A percentile compares a stretch with the other conserved stretches of the same genome.
These are phyloP conservation scores for Calephelis virginiensis DNA, from an alignment of 1,140 invertebrate species.

Conservation along the genomic window DNA sequence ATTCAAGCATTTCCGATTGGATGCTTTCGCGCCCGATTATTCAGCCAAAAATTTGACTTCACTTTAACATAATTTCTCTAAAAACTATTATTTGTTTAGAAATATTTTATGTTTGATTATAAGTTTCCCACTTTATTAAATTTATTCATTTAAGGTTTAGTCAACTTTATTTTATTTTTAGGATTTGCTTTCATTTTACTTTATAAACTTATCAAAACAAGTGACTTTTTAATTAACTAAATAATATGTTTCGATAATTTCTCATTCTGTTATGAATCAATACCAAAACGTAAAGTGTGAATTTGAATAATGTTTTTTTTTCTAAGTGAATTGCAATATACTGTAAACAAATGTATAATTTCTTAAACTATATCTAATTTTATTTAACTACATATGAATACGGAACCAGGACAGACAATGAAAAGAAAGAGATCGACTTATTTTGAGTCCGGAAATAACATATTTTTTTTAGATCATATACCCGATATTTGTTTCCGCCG, in stretches of 20 bases:
- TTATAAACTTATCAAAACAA: no score
- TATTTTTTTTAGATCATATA: slow-evolving; percentile 34
- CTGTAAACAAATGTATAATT: not conserved
- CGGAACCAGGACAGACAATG: slow-evolving; percentile 2
- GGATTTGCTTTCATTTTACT: no score
- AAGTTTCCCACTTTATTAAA: not conserved
- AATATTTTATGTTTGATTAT: not conserved
- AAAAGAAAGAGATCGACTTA: not conserved
- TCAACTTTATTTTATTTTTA: no score
- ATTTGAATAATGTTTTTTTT: no score
- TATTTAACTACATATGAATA: not conserved
- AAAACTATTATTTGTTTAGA: slow-evolving; percentile 17
- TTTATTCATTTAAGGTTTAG: no score
- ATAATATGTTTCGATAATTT: no score
- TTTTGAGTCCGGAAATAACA: slow-evolving; percentile 27
- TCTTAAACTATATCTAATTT: not conserved
- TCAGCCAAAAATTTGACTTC: slow-evolving; percentile 52
- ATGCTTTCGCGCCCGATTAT: slow-evolving; percentile 74
- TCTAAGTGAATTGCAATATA: not conserved
- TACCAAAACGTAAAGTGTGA: no score
- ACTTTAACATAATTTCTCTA: slow-evolving; percentile 23
- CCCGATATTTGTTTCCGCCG: slow-evolving; percentile 39
- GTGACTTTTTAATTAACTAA: no score
- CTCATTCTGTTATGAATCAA: no score
- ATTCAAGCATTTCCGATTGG: slow-evolving; percentile 50